Conservation (phyloP, 1,140 invertebrate genomes). For the Liolophura sinensis region DNA sequence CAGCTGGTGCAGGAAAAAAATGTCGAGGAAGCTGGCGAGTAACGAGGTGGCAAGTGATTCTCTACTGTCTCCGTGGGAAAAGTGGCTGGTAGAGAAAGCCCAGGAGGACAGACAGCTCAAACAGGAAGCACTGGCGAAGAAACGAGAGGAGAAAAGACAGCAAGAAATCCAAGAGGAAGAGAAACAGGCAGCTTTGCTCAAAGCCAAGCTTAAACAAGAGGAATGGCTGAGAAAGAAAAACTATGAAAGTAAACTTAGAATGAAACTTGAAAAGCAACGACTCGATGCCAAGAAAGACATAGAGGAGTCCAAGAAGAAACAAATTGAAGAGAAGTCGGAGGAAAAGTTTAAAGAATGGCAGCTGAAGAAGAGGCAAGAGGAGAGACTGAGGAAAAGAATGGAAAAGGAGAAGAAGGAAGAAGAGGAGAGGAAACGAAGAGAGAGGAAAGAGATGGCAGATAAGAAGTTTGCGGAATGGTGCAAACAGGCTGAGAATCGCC, state of each 20-base stretch:
- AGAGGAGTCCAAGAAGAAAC: constrained; percentile 30
- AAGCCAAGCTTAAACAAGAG: constrained; percentile 26
- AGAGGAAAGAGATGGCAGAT: constrained; percentile 31
- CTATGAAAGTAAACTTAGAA: constrained; percentile 29
- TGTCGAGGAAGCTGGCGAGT: constrained; percentile 11
- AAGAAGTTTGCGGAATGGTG: constrained; percentile 42
- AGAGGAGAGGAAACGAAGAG: constrained; percentile 23
- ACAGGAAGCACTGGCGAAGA: constrained; percentile 23
- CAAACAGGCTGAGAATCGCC: constrained; percentile 29
- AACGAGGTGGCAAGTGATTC: constrained; percentile 14
- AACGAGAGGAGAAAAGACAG: constrained; percentile 26
- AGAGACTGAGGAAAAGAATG: constrained; percentile 28
- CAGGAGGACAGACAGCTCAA: constrained; percentile 33
- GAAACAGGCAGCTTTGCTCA: constrained; percentile 26
- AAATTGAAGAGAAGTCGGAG: constrained; percentile 31
- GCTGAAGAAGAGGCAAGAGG: constrained; percentile 33
- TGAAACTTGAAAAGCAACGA: constrained; percentile 31
- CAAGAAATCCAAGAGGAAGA: constrained; percentile 30
- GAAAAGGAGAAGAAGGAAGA: constrained; percentile 32
- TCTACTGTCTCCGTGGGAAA: constrained; percentile 42
- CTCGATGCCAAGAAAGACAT: constrained; percentile 29
- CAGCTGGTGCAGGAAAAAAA: constrained; percentile 11
- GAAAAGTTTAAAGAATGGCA: constrained; percentile 41
- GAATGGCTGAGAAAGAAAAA: constrained; percentile 41
- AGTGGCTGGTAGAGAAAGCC: constrained; percentile 45